Evolutionary conservation across 2,113 vertebrate genomes (phyloP).

Genomic region (Tyrannus savana): DNA sequence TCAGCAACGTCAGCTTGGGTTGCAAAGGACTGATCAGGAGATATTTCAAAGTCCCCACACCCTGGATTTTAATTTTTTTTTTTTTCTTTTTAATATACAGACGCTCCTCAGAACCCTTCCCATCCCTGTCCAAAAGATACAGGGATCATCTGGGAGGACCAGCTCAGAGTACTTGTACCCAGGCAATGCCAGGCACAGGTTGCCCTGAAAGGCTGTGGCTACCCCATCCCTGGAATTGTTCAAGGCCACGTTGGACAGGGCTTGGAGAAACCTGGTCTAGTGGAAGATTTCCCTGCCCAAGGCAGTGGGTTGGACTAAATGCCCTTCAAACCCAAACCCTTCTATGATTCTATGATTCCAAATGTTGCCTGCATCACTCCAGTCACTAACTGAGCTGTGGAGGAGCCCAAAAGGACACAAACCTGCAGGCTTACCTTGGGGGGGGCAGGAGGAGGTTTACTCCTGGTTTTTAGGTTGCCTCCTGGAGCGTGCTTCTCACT

Average conservation of each 20-base stretch:
- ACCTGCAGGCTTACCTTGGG: conserved; percentile 26
- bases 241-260: accelerated
- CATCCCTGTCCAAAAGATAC: background rate
- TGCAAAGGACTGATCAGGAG: background rate
- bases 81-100: background rate
- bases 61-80: background rate
- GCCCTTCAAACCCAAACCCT: background rate
- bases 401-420: background rate
- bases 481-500: background rate
- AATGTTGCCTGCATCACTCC: background rate
- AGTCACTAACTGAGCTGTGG: background rate
- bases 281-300: background rate
- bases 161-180: background rate
- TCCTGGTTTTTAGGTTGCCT: background rate
- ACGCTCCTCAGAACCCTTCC: background rate
- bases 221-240: background rate
- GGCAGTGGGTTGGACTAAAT: background rate
- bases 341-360: background rate
- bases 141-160: background rate
- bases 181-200: background rate
- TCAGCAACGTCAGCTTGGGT: background rate
- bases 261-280: background rate
- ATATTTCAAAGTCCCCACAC: background rate
- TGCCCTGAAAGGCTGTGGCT: background rate
- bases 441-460: background rate